phyloP scores from a whole-genome alignment of 2,797 vertebrate genomes.

The Pseudopleuronectes americanus region DNA sequence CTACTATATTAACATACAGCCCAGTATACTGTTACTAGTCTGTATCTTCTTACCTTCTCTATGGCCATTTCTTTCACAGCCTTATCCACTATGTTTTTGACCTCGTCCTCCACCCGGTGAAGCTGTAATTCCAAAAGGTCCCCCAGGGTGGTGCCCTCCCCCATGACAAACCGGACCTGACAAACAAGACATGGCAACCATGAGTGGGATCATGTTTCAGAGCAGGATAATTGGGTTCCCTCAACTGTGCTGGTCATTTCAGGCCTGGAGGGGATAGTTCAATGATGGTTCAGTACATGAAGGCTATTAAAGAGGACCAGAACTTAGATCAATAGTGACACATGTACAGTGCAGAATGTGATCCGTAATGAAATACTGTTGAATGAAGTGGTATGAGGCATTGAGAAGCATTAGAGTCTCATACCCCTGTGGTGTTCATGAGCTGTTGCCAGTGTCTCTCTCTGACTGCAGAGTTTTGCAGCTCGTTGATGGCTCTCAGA shows the following conservation, averaged over 20 bases:
- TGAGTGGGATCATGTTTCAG: constrained; percentile 53
- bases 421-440: constrained; percentile 80
- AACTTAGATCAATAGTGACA: neutral
- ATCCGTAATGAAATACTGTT: constrained; percentile 3
- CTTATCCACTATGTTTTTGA: constrained; percentile 87
- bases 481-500: constrained; percentile 85
- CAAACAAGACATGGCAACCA: constrained; percentile 5
- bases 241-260: constrained; percentile 26
- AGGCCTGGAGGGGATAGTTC: constrained; percentile 19
- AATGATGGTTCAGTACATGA: constrained; percentile 11
- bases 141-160: constrained; percentile 82
- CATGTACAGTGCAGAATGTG: neutral
- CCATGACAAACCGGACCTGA: constrained; percentile 86
- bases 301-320: constrained; percentile 10
- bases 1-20: neutral
- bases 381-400: constrained; percentile 1
- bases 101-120: constrained; percentile 85
- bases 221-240: constrained; percentile 50
- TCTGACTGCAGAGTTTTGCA: constrained; percentile 80
- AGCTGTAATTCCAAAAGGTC: constrained; percentile 86
- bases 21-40: neutral
- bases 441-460: constrained; percentile 86
- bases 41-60: constrained; percentile 66
- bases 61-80: constrained; percentile 86
- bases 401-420: constrained; percentile 15